phyloP scores from a whole-genome alignment of 2,888 invertebrate genomes.

The Trissolcus japonicus region DNA sequence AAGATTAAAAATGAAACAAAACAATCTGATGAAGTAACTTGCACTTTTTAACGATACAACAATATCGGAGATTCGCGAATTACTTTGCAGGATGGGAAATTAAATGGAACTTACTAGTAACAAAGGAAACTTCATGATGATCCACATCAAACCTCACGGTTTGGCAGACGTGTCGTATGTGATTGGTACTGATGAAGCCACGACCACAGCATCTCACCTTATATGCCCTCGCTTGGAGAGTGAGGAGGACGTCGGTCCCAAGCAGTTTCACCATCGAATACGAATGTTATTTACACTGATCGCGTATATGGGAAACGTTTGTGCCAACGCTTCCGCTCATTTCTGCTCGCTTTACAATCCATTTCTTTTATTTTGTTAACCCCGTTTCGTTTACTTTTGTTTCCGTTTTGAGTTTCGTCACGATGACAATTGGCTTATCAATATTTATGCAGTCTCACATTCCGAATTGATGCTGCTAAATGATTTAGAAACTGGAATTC shows the following conservation, averaged over 20 bases:
- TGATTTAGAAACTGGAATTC: slow-evolving; percentile 40
- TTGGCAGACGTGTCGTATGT: slow-evolving; percentile 70
- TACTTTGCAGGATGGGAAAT: slow-evolving; percentile 9
- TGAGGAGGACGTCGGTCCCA: slow-evolving; percentile 67
- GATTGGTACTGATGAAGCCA: slow-evolving; percentile 74
- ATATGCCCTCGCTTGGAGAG: slow-evolving; percentile 73
- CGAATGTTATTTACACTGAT: slow-evolving; percentile 63
- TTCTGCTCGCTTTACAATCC: slow-evolving; percentile 20
- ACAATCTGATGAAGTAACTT: no score
- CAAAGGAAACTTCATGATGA: slow-evolving; percentile 66
- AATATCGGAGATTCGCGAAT: slow-evolving; percentile 9
- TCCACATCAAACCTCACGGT: slow-evolving; percentile 66
- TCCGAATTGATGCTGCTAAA: slow-evolving; percentile 29
- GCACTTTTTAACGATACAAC: no score
- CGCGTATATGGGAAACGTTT: slow-evolving; percentile 63
- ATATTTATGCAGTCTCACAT: slow-evolving; percentile 35
- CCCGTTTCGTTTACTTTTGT: slow-evolving; percentile 1
- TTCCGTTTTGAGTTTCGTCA: slow-evolving; percentile 3
- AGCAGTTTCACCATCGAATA: slow-evolving; percentile 67
- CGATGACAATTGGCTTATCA: slow-evolving; percentile 11
- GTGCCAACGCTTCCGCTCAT: slow-evolving; percentile 59
- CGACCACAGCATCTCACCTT: slow-evolving; percentile 75
- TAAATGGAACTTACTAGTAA: slow-evolving; percentile 66
- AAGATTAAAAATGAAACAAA: no score
- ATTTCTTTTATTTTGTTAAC: slow-evolving; percentile 22